Evolutionary conservation across 2,797 vertebrate species (phyloP).

Genomic region (Channallabes apus): DNA sequence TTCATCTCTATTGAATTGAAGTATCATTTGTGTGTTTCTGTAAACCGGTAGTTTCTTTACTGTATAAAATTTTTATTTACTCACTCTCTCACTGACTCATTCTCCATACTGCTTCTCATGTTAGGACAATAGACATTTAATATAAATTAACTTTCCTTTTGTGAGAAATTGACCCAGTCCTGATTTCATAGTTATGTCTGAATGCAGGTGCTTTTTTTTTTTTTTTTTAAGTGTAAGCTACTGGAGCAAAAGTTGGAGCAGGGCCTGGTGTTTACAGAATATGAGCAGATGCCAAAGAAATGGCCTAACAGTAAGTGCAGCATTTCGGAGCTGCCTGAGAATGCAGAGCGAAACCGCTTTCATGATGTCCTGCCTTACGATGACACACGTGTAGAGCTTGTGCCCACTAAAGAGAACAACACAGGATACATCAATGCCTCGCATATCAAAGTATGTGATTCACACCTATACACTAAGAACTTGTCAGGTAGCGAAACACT

Average conservation of each 20-base stretch:
- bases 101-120: no score
- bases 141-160: not conserved
- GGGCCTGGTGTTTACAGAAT: constrained; percentile 90
- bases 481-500: not conserved
- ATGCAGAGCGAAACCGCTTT: constrained; percentile 91
- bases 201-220: not conserved
- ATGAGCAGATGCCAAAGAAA: constrained; percentile 86
- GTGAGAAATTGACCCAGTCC: not conserved
- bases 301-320: constrained; percentile 75
- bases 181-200: not conserved
- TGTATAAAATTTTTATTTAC: not conserved
- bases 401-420: constrained; percentile 98
- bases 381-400: constrained; percentile 89
- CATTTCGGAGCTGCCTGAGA: constrained; percentile 84
- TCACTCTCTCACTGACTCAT: no score
- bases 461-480: not conserved
- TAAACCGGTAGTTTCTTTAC: not conserved
- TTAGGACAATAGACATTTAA: no score
- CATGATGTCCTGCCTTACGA: constrained; percentile 95
- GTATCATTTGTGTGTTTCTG: not conserved
- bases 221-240: constrained; percentile 77
- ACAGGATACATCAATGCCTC: constrained; percentile 98
- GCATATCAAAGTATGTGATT: constrained; percentile 82
- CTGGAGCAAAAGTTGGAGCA: constrained; percentile 89
- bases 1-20: not conserved